These are phyloP conservation scores for Ormyrus labotus DNA, from an alignment of 2,888 invertebrate genomes.

Conservation along the genomic window DNA sequence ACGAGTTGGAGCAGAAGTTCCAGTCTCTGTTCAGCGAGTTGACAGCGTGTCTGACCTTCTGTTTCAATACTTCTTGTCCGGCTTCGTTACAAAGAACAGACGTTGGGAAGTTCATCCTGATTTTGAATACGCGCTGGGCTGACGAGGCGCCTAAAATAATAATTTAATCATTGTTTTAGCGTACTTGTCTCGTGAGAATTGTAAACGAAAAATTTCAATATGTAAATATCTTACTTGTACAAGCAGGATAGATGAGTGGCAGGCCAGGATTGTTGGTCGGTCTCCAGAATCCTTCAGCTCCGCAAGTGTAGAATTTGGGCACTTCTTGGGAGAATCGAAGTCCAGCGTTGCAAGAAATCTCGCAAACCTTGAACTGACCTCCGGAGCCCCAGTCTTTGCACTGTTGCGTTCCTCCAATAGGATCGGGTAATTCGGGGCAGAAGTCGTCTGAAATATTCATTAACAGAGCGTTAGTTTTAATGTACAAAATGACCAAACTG, in stretches of 20 bases:
- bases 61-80: constrained; percentile 92
- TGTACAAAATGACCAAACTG: background rate
- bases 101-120: constrained; percentile 96
- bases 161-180: background rate
- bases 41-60: constrained; percentile 92
- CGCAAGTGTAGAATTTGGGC: constrained; percentile 98
- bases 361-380: constrained; percentile 96
- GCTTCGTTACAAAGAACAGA: constrained; percentile 97
- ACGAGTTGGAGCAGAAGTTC: constrained; percentile 96
- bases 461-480: background rate
- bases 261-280: constrained; percentile 88
- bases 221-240: constrained; percentile 84
- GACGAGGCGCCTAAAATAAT: constrained; percentile 84
- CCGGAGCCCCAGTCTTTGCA: constrained; percentile 98
- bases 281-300: constrained; percentile 98
- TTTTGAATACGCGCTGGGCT: constrained; percentile 95
- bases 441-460: constrained; percentile 84
- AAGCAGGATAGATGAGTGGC: constrained; percentile 92
- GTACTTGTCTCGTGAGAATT: background rate
- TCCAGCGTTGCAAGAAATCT: constrained; percentile 91
- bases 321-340: constrained; percentile 93
- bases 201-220: background rate
- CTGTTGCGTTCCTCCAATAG: constrained; percentile 92
- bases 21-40: constrained; percentile 93
- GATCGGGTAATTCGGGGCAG: constrained; percentile 92